Evolutionary conservation across 2,888 invertebrate genomes (phyloP).

Genomic region (Capitulum mitella): DNA sequence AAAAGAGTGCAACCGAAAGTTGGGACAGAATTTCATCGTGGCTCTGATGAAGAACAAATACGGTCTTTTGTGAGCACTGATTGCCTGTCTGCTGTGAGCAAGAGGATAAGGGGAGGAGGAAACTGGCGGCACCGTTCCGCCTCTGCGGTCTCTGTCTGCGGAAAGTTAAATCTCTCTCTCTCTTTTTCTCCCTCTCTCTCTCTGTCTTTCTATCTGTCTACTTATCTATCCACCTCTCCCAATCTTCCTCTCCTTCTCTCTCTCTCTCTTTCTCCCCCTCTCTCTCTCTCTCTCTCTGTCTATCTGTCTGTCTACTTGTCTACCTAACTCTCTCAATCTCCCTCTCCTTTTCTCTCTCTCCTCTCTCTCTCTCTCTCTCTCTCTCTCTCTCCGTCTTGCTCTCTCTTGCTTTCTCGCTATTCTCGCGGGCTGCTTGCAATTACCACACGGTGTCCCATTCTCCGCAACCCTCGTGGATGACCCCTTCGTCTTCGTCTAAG

Average conservation of each 20-base stretch:
- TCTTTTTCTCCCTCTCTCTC: background rate
- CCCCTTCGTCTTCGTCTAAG: too few relatives aligned
- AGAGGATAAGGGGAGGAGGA: too few relatives aligned
- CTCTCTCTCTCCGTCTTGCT: background rate
- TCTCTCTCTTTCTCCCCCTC: too few relatives aligned
- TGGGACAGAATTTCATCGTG: background rate
- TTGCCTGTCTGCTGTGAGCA: background rate
- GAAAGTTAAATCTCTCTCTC: background rate
- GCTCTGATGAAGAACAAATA: constrained; percentile 17
- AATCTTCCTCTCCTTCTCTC: too few relatives aligned
- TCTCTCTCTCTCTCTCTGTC: background rate
- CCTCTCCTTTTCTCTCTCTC: background rate
- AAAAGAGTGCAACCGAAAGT: constrained; percentile 3
- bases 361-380: background rate
- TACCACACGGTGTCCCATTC: too few relatives aligned
- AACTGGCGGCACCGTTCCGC: too few relatives aligned
- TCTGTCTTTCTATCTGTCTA: background rate
- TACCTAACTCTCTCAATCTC: background rate
- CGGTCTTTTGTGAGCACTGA: background rate
- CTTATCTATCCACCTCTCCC: too few relatives aligned
- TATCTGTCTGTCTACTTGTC: background rate
- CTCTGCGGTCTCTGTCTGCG: background rate
- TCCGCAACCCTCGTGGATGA: too few relatives aligned
- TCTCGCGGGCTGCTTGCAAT: too few relatives aligned
- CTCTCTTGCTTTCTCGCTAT: background rate